Conservation (phyloP, 2,113 vertebrate species). For the Circaetus gallicus region DNA sequence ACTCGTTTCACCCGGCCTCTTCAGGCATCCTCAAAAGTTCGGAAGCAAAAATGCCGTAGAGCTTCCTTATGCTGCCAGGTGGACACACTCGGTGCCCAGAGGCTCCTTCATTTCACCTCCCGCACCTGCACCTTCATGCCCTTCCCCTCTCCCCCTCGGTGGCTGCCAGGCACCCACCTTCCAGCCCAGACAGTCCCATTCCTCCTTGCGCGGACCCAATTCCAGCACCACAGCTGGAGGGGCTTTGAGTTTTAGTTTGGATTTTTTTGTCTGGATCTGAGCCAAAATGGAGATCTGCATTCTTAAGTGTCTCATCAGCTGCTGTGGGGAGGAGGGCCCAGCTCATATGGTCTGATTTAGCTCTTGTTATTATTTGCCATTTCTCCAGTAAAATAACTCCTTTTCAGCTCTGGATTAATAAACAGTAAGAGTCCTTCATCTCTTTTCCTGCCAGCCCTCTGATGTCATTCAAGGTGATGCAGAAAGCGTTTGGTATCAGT, state of each 20-base stretch:
- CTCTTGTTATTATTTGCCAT: neutral
- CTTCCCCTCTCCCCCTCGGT: neutral
- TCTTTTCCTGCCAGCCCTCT: neutral
- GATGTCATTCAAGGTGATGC: neutral
- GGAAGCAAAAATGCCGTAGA: neutral
- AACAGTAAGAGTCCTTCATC: neutral
- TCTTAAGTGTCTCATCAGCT: neutral
- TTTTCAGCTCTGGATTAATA: neutral
- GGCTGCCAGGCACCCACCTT: neutral
- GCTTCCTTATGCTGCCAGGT: neutral
- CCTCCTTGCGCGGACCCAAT: neutral
- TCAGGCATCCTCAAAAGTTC: neutral
- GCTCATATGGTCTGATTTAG: neutral
- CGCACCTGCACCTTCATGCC: neutral
- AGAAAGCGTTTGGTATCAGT: neutral
- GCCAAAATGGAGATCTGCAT: neutral
- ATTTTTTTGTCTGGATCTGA: neutral
- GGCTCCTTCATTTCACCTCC: neutral
- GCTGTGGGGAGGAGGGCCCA: neutral
- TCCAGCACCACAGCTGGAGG: neutral
- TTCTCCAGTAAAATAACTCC: neutral
- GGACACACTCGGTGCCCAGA: neutral
- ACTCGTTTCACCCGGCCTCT: neutral
- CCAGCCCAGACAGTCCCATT: neutral
- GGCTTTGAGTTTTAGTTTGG: neutral